A percentile compares a stretch with the other conserved stretches of the same genome.
These are phyloP conservation scores for Cryptocheilus praepositus DNA, from an alignment of 2,888 invertebrate genomes.

Conservation along the genomic window DNA sequence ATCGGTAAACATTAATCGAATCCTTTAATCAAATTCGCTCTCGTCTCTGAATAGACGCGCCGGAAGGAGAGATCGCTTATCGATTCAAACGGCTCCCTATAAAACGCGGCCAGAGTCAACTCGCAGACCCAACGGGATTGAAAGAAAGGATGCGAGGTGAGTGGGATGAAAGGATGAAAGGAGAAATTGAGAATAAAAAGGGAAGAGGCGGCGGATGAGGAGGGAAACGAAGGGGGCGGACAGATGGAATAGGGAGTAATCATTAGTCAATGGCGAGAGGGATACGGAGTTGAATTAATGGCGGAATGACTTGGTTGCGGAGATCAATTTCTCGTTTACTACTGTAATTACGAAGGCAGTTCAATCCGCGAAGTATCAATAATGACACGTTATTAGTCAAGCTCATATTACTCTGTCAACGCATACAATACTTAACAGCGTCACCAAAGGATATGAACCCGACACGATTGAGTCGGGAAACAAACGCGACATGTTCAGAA, in stretches of 20 bases:
- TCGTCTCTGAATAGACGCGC: conserved; percentile 46
- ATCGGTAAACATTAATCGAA: conserved; percentile 64
- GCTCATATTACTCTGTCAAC: too few relatives aligned
- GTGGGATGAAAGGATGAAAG: conserved; percentile 45
- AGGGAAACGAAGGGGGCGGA: conserved; percentile 9
- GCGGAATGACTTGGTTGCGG: too few relatives aligned
- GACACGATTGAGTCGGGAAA: too few relatives aligned
- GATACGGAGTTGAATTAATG: too few relatives aligned
- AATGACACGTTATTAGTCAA: too few relatives aligned
- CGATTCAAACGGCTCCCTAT: conserved; percentile 59
- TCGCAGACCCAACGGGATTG: conserved; percentile 47
- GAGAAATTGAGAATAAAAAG: conserved; percentile 24
- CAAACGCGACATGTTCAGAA: too few relatives aligned
- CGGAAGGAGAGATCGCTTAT: conserved; percentile 53
- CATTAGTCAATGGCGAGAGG: not conserved
- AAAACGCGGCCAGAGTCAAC: conserved; percentile 50
- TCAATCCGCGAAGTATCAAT: too few relatives aligned
- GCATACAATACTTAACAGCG: too few relatives aligned
- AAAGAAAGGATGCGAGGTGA: conserved; percentile 40
- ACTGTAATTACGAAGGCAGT: too few relatives aligned
- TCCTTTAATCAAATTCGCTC: conserved; percentile 62
- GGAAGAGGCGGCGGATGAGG: conserved; percentile 1
- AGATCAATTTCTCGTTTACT: too few relatives aligned
- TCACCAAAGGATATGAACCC: too few relatives aligned
- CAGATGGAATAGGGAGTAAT: conserved; percentile 1